Evolutionary conservation across 2,888 invertebrate species (phyloP).

Genomic region (Sarcophaga rosellei): DNA sequence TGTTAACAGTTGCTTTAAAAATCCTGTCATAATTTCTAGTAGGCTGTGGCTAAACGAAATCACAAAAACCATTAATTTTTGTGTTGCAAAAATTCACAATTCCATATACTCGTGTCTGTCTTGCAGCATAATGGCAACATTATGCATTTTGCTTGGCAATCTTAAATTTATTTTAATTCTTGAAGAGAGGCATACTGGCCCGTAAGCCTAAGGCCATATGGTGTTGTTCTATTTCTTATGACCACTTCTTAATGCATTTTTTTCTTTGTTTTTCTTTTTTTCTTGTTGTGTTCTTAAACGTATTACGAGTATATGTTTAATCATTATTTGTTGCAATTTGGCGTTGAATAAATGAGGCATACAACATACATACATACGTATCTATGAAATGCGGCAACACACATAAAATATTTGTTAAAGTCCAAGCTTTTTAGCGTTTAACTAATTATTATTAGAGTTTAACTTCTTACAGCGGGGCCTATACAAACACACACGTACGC

Average conservation of each 20-base stretch:
- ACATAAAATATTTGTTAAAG: slow-evolving; percentile 62
- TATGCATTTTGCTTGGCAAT: slow-evolving; percentile 17
- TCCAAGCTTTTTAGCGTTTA: slow-evolving; percentile 69
- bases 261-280: slow-evolving; percentile 8
- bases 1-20: no score
- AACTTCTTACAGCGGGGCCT: neutral
- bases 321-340: slow-evolving; percentile 64
- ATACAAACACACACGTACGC: neutral
- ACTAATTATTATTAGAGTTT: slow-evolving; percentile 68
- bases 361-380: neutral
- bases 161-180: slow-evolving; percentile 65
- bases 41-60: no score
- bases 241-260: slow-evolving; percentile 37
- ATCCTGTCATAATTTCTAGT: no score
- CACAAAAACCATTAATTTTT: no score
- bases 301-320: slow-evolving; percentile 35
- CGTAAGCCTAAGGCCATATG: slow-evolving; percentile 59
- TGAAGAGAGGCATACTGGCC: slow-evolving; percentile 14
- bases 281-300: neutral
- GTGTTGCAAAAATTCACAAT: no score
- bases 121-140: no score
- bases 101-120: no score
- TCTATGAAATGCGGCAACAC: slow-evolving; percentile 40
- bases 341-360: slow-evolving; percentile 61
- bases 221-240: slow-evolving; percentile 65